phyloP scores from a whole-genome alignment of 2,113 vertebrate genomes.

The Zapornia atra region DNA sequence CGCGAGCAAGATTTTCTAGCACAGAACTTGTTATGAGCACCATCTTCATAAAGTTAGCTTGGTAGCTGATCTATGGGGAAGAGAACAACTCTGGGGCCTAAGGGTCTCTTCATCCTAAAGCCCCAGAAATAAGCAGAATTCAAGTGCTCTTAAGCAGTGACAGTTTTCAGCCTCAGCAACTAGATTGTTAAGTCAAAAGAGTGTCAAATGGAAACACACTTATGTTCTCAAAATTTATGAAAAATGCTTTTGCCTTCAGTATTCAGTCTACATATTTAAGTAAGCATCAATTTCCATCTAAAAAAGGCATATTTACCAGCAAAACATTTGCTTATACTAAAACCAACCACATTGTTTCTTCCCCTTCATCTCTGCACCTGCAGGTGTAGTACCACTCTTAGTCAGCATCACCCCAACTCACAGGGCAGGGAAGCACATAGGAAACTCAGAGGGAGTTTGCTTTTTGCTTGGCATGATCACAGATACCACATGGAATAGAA shows the following conservation, averaged over 20 bases:
- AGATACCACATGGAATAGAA: not conserved
- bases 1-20: not conserved
- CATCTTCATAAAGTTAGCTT: not conserved
- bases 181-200: not conserved
- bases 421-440: not conserved
- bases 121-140: not conserved
- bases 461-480: not conserved
- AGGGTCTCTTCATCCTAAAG: not conserved
- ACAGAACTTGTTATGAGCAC: not conserved
- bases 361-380: constrained; percentile 30
- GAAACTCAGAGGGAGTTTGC: not conserved
- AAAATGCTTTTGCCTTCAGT: not conserved
- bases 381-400: constrained; percentile 12
- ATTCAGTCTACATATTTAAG: not conserved
- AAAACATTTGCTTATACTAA: constrained; percentile 59
- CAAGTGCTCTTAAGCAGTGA: not conserved
- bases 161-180: not conserved
- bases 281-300: not conserved
- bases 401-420: constrained; percentile 10
- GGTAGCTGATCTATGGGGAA: not conserved
- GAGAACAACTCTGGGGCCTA: not conserved
- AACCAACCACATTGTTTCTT: constrained; percentile 28
- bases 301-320: constrained; percentile 44
- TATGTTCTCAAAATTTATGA: not conserved
- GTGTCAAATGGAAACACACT: not conserved